Base-by-base conservation (phyloP, 2,797 vertebrate genomes). In the Dryobates pubescens region DNA sequence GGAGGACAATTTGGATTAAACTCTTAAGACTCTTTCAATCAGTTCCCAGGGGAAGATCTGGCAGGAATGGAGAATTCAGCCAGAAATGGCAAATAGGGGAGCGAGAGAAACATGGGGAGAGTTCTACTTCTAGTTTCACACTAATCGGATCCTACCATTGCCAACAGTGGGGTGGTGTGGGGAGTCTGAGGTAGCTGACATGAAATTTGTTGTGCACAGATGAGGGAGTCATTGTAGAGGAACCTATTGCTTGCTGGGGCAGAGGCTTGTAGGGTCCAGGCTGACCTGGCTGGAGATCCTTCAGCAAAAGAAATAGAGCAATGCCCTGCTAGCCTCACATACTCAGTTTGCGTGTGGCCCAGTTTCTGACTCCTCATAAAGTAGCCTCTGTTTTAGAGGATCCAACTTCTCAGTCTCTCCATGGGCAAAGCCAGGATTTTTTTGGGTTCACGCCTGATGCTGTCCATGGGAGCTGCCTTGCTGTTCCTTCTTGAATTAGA, bases 401-500 rank as follows among this genome's bases (percentile, higher is more conserved):
- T 96, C 94, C 96, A 96, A 62, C 91, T 92, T 94, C 89, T 96
- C 97, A 95, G 84, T 90, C 94, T 96, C 97, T 96, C 90, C 90
- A 88, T 68, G 90, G 95, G 96, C 82, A 96, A 94, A 95, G 96
- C 96, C 94, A 96, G 94, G 77, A 94, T 69, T 96, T 95, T 94
- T 94, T 94, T 96, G 96, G 96, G 97, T 58, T 97, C 45, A 23
- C 43, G 96, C 95, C 88, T 86, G 90, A 76, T 79, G 62, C 87
- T 88, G 89, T 73, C 90, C 80, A 86, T 94, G 93, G 94, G 95
- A 86, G 95, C 86, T 93, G 91, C 90, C 88, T 95, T 78, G 61
- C 85, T 95, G 84, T 91, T 96, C 94, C 92, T 97, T 97, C 94
- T 94, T 96, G 94, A 94, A 95, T 97, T 84, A 96, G 96, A 97